Evolutionary conservation across 2,888 invertebrate species (phyloP).

Genomic region (Rhamphomyia laevipes): DNA sequence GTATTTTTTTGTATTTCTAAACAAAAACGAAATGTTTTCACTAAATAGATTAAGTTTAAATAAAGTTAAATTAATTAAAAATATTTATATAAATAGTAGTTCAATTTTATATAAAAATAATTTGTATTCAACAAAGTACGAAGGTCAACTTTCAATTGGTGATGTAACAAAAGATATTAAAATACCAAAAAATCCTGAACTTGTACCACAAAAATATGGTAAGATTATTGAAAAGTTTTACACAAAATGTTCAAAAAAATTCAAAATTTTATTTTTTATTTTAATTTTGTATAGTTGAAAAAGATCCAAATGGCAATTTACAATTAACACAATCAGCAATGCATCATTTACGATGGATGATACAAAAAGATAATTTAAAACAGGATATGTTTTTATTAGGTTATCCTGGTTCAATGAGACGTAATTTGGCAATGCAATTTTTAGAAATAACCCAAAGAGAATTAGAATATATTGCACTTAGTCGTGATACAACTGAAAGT

Average conservation of each 20-base stretch:
- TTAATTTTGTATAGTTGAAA: constrained; percentile 31
- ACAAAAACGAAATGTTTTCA: background rate
- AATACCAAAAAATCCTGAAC: constrained; percentile 56
- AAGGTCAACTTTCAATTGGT: constrained; percentile 56
- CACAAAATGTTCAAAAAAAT: background rate
- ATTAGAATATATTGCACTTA: constrained; percentile 85
- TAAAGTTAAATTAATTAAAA: background rate
- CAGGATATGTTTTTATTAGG: constrained; percentile 95
- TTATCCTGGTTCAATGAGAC: constrained; percentile 67
- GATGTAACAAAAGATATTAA: constrained; percentile 56
- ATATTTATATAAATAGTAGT: background rate
- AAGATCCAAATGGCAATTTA: constrained; percentile 43
- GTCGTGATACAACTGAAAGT: constrained; percentile 92
- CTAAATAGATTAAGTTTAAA: background rate
- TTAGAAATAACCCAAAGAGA: constrained; percentile 82
- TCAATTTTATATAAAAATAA: background rate
- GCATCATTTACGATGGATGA: constrained; percentile 85
- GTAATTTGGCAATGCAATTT: constrained; percentile 77
- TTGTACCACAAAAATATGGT: constrained; percentile 56
- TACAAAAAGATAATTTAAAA: constrained; percentile 84
- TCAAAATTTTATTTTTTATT: constrained; percentile 2
- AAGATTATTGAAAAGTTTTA: constrained; percentile 8
- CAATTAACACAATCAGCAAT: constrained; percentile 58
- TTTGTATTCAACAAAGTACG: constrained; percentile 7
- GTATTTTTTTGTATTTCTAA: too few relatives aligned